These are phyloP conservation scores for Linepithema humile DNA, from an alignment of 1,140 invertebrate genomes.

Conservation along the genomic window DNA sequence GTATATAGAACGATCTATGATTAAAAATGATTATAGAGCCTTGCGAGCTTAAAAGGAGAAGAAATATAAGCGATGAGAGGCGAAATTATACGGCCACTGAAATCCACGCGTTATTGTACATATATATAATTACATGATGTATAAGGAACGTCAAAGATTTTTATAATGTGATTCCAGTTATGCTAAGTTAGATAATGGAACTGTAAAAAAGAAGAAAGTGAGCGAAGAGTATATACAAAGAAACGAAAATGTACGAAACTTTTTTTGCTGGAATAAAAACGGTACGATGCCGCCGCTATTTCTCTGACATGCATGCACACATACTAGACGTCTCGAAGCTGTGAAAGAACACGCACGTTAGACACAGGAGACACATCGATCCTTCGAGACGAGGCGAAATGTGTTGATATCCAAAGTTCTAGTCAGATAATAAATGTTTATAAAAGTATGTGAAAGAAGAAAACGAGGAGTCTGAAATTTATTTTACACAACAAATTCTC, in stretches of 20 bases:
- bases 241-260: slow-evolving; percentile 9
- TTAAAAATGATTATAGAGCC: neutral
- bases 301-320: slow-evolving; percentile 18
- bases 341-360: neutral
- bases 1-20: slow-evolving; percentile 15
- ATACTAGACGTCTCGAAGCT: slow-evolving; percentile 2
- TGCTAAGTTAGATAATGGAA: slow-evolving; percentile 33
- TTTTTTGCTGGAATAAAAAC: slow-evolving; percentile 1
- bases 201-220: slow-evolving; percentile 7
- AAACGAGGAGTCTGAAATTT: slow-evolving; percentile 22
- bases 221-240: neutral
- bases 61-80: too few species aligned
- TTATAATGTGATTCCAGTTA: slow-evolving; percentile 56
- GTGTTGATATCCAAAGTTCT: slow-evolving; percentile 47
- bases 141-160: slow-evolving; percentile 30
- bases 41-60: neutral
- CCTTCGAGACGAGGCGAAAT: slow-evolving; percentile 4
- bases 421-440: slow-evolving; percentile 53
- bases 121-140: slow-evolving; percentile 15
- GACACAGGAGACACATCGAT: neutral
- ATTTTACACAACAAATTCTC: too few species aligned
- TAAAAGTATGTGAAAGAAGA: slow-evolving; percentile 17
- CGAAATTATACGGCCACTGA: neutral
- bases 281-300: slow-evolving; percentile 8
- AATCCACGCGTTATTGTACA: slow-evolving; percentile 25